phyloP scores from a whole-genome alignment of 2,888 invertebrate species.

The Brachyopa scutellaris region DNA sequence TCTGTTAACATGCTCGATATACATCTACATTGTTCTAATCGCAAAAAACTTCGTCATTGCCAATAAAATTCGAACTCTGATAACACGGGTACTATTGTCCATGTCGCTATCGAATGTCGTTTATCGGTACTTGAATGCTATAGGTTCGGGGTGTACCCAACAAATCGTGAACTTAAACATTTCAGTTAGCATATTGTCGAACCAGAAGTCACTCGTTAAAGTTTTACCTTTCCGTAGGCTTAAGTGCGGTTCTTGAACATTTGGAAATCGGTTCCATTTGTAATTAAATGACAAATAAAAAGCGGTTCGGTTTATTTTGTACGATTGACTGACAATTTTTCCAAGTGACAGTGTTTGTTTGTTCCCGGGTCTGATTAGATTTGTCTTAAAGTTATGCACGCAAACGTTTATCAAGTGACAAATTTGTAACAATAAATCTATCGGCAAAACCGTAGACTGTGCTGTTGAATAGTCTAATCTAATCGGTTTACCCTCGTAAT shows the following conservation, averaged over 20 bases:
- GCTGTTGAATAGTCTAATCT: not conserved
- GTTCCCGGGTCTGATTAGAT: too few species aligned
- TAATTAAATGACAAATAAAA: too few species aligned
- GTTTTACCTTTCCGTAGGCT: not conserved
- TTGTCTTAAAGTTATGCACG: too few species aligned
- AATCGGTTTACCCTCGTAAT: too few species aligned
- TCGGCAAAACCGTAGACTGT: not conserved
- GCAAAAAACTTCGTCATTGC: not conserved
- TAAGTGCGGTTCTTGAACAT: not conserved
- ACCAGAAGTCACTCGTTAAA: not conserved
- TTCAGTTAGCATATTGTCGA: conserved; percentile 19
- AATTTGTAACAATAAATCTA: too few species aligned
- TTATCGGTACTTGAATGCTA: not conserved
- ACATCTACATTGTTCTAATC: conserved; percentile 13
- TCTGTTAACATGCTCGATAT: too few species aligned
- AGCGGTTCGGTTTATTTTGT: too few species aligned
- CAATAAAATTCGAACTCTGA: conserved; percentile 2
- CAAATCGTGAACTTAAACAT: not conserved
- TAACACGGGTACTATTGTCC: not conserved
- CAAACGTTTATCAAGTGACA: too few species aligned
- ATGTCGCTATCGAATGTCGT: not conserved
- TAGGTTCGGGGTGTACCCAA: conserved; percentile 3
- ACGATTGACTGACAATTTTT: too few species aligned
- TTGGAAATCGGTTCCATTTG: too few species aligned
- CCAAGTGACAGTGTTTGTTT: too few species aligned